These are phyloP conservation scores for Corapipo altera DNA, from an alignment of 2,113 vertebrate species.

Conservation along the genomic window DNA sequence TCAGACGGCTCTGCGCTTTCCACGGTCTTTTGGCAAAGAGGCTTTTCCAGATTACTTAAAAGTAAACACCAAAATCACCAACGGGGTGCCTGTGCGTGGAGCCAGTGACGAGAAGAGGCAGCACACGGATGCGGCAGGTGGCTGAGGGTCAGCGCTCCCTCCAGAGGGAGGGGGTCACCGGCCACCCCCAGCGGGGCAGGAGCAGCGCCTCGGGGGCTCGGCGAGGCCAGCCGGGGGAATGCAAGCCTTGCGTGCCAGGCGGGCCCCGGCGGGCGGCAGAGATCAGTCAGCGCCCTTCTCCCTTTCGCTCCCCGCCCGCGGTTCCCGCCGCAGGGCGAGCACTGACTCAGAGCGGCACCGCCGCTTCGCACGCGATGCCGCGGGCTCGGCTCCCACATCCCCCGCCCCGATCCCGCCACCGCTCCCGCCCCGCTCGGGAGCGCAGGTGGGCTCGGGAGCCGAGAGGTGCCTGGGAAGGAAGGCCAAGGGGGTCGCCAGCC, in stretches of 20 bases:
- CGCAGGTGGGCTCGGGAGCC: not conserved
- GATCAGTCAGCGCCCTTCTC: not conserved
- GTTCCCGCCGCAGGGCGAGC: not conserved
- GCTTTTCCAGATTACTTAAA: not conserved
- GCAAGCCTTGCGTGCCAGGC: conserved; percentile 21
- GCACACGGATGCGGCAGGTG: fast-evolving
- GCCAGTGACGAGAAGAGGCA: fast-evolving
- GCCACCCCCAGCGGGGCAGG: too few relatives aligned
- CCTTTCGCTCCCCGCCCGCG: not conserved
- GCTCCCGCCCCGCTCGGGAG: not conserved
- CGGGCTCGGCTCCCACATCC: not conserved
- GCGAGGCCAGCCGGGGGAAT: not conserved
- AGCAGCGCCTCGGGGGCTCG: not conserved
- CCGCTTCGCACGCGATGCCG: conserved; percentile 18
- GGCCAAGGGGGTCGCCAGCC: fast-evolving
- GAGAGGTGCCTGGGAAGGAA: too few relatives aligned
- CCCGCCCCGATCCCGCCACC: not conserved
- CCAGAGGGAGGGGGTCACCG: too few relatives aligned
- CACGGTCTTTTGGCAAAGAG: not conserved
- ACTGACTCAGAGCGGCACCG: conserved; percentile 35
- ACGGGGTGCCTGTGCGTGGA: fast-evolving
- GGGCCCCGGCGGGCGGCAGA: not conserved
- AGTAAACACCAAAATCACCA: not conserved
- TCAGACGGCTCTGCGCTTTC: not conserved
- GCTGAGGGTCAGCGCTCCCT: not conserved